phyloP scores from a whole-genome alignment of 2,113 vertebrate genomes.

The Todiramphus saurophagus region DNA sequence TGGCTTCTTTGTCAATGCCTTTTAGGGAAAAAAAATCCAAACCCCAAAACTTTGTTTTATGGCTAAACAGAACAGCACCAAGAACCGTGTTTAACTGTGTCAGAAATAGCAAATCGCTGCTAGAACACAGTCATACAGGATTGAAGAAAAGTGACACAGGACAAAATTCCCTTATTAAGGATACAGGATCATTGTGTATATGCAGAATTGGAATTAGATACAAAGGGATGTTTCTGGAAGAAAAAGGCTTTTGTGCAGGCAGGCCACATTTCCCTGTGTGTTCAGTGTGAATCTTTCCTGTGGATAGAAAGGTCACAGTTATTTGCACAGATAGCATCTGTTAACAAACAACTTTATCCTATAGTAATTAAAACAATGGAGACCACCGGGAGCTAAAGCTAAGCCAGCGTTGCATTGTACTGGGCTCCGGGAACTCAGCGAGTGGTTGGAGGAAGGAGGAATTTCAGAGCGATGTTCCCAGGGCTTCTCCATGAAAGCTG shows the following conservation, averaged over 20 bases:
- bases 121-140: background rate
- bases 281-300: background rate
- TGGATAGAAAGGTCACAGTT: background rate
- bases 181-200: background rate
- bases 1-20: background rate
- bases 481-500: background rate
- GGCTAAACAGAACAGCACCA: background rate
- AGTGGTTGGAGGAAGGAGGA: background rate
- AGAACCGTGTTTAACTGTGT: background rate
- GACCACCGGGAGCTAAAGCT: background rate
- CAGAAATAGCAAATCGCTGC: background rate
- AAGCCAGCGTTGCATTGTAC: background rate
- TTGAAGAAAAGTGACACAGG: background rate
- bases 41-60: background rate
- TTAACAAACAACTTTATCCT: background rate
- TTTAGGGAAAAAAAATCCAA: background rate
- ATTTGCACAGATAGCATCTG: background rate
- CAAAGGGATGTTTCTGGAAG: background rate
- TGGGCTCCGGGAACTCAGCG: background rate
- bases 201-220: background rate
- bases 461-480: background rate
- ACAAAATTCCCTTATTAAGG: background rate
- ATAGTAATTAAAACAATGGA: background rate
- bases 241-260: background rate
- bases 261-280: accelerated